These are phyloP conservation scores for Rotaria sp. DNA, from an alignment of 2,888 invertebrate species.

Conservation along the genomic window DNA sequence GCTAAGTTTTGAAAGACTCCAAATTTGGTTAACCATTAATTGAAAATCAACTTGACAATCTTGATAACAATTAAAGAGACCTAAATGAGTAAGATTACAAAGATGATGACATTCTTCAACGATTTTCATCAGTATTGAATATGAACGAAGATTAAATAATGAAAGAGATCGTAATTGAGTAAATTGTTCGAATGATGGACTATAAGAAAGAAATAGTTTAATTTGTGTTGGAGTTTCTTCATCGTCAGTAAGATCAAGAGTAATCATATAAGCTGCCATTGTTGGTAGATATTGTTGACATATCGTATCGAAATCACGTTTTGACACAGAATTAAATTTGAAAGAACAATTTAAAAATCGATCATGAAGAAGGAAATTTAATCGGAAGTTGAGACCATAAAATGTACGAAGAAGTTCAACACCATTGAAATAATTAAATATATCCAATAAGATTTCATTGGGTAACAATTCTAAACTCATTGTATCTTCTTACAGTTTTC, in stretches of 20 bases:
- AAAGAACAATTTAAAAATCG: neutral
- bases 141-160: neutral
- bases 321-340: neutral
- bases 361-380: neutral
- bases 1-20: neutral
- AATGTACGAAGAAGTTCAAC: neutral
- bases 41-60: neutral
- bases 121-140: neutral
- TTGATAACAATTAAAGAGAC: neutral
- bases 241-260: neutral
- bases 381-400: neutral
- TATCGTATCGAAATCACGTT: neutral
- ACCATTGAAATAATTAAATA: neutral
- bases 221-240: neutral
- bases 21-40: neutral
- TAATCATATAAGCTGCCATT: neutral
- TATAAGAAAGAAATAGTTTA: neutral
- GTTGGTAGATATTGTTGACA: neutral
- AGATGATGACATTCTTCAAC: neutral
- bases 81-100: neutral
- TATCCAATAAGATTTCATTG: neutral
- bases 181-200: neutral
- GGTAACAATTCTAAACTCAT: constrained; percentile 3
- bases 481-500: no score
- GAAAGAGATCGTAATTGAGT: neutral